phyloP scores from a whole-genome alignment of 2,888 invertebrate genomes.

The Drosophila dives region DNA sequence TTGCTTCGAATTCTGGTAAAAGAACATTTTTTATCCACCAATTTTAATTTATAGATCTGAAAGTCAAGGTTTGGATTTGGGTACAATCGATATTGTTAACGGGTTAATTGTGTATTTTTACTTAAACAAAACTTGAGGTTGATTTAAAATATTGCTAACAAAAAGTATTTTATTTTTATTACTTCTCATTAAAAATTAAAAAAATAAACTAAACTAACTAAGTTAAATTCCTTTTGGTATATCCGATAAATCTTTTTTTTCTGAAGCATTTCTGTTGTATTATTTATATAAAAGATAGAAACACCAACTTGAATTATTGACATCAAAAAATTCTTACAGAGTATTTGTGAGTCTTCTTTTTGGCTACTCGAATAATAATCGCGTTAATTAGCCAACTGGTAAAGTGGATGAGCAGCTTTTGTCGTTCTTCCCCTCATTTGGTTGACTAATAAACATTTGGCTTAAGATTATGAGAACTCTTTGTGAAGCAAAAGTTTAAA shows the following conservation, averaged over 20 bases:
- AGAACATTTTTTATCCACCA: background rate
- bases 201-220: too few relatives aligned
- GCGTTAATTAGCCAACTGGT: constrained; percentile 50
- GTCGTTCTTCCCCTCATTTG: background rate
- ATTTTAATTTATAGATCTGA: background rate
- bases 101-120: background rate
- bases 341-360: background rate
- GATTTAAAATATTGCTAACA: background rate
- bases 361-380: constrained; percentile 13
- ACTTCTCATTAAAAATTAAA: background rate
- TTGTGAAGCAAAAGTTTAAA: constrained; percentile 50
- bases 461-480: constrained; percentile 33
- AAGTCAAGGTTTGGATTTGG: background rate
- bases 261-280: background rate
- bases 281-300: background rate
- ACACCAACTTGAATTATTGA: background rate
- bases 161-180: background rate
- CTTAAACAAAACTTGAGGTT: background rate
- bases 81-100: background rate
- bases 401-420: constrained; percentile 13
- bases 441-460: constrained; percentile 35
- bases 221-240: background rate
- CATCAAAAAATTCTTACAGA: background rate
- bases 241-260: background rate
- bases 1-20: background rate